Percentiles rank a stretch among this genome's conserved stretches.
phyloP scores from a whole-genome alignment of 2,113 vertebrate species.

The Dipodomys stephensi region DNA sequence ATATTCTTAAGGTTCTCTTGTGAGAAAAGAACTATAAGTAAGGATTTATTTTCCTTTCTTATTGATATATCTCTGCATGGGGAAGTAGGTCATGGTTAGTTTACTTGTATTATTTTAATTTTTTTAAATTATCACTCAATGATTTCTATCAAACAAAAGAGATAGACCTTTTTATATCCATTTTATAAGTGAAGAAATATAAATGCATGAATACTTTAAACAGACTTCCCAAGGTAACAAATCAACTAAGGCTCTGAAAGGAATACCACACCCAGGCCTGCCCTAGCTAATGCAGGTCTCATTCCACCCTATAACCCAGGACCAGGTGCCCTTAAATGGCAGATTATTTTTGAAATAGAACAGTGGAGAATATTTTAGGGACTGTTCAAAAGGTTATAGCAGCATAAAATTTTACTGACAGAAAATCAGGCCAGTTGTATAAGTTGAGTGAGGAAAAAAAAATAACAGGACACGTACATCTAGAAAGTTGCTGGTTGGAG shows the following conservation, averaged over 20 bases:
- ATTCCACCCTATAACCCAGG: not conserved
- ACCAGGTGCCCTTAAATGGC: not conserved
- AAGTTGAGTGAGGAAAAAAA: not conserved
- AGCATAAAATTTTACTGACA: constrained; percentile 44
- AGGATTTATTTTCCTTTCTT: not conserved
- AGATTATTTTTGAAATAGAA: not conserved
- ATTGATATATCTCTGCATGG: not conserved
- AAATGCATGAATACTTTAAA: not conserved
- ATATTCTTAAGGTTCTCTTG: not conserved
- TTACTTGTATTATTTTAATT: not conserved
- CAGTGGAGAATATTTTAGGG: not conserved
- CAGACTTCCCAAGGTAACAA: not conserved
- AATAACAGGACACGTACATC: not conserved
- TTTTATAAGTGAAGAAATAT: not conserved
- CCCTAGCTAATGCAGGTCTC: not conserved
- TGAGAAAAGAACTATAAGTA: not conserved
- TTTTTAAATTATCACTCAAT: not conserved
- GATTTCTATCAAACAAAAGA: not conserved
- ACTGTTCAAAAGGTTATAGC: not conserved
- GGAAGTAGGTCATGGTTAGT: not conserved
- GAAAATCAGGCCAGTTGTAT: not conserved
- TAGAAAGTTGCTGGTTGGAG: not conserved
- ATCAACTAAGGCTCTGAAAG: not conserved
- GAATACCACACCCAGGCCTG: not conserved
- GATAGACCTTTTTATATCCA: not conserved